Evolutionary conservation across 2,888 invertebrate species (phyloP).

Genomic region (Bursaphelenchus okinawaensis): DNA sequence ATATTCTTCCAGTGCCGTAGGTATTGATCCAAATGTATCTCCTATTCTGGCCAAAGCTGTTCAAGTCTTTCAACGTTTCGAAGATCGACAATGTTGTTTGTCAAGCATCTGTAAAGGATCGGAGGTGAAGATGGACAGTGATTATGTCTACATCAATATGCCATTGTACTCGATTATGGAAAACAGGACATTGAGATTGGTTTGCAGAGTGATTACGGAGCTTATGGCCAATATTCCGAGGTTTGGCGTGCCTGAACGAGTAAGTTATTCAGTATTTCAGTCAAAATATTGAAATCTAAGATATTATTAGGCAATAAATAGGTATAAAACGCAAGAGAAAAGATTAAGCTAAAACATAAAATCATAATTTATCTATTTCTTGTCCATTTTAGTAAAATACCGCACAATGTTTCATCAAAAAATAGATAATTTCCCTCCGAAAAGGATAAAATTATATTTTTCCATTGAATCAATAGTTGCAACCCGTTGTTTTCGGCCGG

Average conservation of each 20-base stretch:
- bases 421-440: no score
- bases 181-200: slow-evolving; percentile 11
- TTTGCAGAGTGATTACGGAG: slow-evolving; percentile 7
- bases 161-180: slow-evolving; percentile 8
- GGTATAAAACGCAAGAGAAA: no score
- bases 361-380: no score
- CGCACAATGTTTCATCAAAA: no score
- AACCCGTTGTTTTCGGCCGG: no score
- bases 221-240: slow-evolving; percentile 1
- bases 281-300: no score
- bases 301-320: no score
- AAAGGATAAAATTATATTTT: no score
- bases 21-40: neutral
- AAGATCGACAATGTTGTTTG: slow-evolving; percentile 9
- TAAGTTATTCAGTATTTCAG: no score
- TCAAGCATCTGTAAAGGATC: neutral
- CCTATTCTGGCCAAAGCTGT: neutral
- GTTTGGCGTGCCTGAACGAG: neutral
- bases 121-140: slow-evolving; percentile 4
- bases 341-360: no score
- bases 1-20: neutral
- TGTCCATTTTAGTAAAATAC: no score
- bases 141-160: slow-evolving; percentile 5
- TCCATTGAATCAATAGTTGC: no score
- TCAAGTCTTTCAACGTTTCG: slow-evolving; percentile 1